Evolutionary conservation across 1,140 invertebrate genomes (phyloP).

Genomic region (Drosophila malerkotliana): DNA sequence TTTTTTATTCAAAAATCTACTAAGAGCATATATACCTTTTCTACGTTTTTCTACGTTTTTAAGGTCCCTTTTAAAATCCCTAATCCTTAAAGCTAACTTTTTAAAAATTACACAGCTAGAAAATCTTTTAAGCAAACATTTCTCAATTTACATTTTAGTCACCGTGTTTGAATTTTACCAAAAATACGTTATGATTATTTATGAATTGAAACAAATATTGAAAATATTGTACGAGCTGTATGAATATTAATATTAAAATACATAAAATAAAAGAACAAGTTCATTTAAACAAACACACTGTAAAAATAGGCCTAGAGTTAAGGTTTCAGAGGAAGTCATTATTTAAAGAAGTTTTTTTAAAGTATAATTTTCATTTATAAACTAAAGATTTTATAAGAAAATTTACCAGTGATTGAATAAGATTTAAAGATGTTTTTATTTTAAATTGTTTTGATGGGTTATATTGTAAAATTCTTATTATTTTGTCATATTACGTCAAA

Average conservation of each 20-base stretch:
- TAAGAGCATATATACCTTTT: no score
- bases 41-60: no score
- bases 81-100: no score
- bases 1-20: neutral
- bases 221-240: neutral
- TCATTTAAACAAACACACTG: neutral
- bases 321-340: no score
- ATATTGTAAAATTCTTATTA: no score
- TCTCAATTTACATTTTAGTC: no score
- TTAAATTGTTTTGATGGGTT: no score
- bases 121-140: no score
- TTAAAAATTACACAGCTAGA: no score
- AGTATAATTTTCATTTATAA: neutral
- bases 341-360: neutral
- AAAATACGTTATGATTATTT: neutral
- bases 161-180: no score
- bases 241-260: constrained; percentile 1
- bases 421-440: neutral
- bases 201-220: neutral
- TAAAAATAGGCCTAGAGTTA: neutral
- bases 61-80: no score
- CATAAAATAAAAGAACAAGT: neutral
- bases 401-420: neutral
- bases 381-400: neutral
- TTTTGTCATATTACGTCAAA: no score